Evolutionary conservation across 2,888 invertebrate genomes (phyloP).

Genomic region (Synergus umbraculus): DNA sequence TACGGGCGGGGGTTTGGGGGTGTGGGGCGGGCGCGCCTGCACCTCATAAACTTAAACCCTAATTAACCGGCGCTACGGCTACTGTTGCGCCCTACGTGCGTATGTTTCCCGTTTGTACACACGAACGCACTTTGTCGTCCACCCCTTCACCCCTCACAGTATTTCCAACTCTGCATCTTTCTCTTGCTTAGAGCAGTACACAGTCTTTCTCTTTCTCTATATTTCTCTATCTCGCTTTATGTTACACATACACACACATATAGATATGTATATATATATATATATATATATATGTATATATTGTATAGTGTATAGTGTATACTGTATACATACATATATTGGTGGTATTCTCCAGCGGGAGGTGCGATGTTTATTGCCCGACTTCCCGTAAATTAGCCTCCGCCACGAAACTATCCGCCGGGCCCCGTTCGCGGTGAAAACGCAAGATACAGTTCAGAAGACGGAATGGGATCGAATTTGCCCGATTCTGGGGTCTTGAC

Average conservation of each 20-base stretch:
- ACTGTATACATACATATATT: conserved; percentile 27
- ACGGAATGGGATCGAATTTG: conserved; percentile 37
- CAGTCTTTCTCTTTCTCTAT: not conserved
- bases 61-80: conserved; percentile 78
- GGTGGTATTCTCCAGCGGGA: conserved; percentile 72
- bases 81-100: conserved; percentile 75
- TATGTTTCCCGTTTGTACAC: conserved; percentile 72
- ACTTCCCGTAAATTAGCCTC: conserved; percentile 74
- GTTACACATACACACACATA: not conserved
- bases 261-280: too few relatives aligned
- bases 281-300: not conserved
- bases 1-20: conserved; percentile 52
- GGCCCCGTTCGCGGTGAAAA: conserved; percentile 25
- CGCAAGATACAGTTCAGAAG: conserved; percentile 52
- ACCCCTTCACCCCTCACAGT: conserved; percentile 48
- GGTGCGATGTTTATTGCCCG: conserved; percentile 73
- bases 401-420: conserved; percentile 5
- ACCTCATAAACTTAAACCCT: conserved; percentile 78
- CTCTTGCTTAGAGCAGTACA: not conserved
- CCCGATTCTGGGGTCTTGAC: not conserved
- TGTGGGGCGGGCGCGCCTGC: conserved; percentile 75
- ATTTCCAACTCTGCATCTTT: conserved; percentile 45
- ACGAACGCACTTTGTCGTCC: conserved; percentile 71
- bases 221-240: conserved; percentile 29
- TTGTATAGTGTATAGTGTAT: too few relatives aligned